These are phyloP conservation scores for Acanthaster planci DNA, from an alignment of 35 echinoderm and acorn worm species.

Conservation along the genomic window DNA sequence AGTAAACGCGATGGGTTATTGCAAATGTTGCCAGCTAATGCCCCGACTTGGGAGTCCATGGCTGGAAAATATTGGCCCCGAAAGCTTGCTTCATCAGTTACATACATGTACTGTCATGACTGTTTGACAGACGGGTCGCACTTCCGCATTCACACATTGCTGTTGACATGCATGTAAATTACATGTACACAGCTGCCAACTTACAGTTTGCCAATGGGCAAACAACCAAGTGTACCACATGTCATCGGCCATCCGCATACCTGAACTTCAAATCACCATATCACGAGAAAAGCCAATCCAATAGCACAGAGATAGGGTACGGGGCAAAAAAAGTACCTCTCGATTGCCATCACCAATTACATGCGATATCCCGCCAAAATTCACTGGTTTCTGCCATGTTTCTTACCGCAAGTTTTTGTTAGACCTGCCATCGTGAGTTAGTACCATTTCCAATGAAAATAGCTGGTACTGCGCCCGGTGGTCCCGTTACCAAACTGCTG, in stretches of 20 bases:
- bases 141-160: slow-evolving; percentile 20
- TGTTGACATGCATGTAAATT: not conserved
- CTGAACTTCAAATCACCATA: not conserved
- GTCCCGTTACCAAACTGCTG: not conserved
- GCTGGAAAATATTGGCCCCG: not conserved
- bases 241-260: not conserved
- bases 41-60: slow-evolving; percentile 19
- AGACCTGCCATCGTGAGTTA: not conserved
- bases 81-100: not conserved
- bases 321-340: not conserved
- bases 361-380: not conserved
- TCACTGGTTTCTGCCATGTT: not conserved
- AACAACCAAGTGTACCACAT: not conserved
- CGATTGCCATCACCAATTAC: not conserved
- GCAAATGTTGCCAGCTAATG: not conserved
- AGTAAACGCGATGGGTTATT: not conserved
- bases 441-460: not conserved
- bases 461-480: not conserved
- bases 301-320: not conserved
- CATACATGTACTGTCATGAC: too few species aligned
- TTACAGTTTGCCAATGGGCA: too few species aligned
- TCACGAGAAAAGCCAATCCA: not conserved
- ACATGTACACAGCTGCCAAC: too few species aligned
- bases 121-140: not conserved
- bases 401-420: not conserved